phyloP scores from a whole-genome alignment of 2,113 vertebrate species.

The Strix aluco region DNA sequence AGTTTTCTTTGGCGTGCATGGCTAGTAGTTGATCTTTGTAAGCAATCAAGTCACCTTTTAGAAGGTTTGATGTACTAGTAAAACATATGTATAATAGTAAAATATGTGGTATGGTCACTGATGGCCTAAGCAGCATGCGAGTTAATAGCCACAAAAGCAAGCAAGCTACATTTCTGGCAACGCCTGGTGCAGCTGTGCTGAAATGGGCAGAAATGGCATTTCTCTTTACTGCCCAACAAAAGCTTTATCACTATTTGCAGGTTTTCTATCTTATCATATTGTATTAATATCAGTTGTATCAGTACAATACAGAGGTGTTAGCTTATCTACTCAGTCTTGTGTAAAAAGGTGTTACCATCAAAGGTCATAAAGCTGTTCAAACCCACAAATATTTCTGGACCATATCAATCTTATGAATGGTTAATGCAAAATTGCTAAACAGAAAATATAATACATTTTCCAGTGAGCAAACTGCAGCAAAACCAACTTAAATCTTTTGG shows the following conservation, averaged over 20 bases:
- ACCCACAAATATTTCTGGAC: constrained; percentile 19
- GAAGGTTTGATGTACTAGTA: constrained; percentile 21
- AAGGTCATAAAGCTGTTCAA: constrained; percentile 19
- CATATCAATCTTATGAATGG: not conserved
- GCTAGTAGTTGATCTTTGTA: not conserved
- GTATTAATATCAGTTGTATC: constrained; percentile 20
- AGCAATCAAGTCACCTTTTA: constrained; percentile 6
- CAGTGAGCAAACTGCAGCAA: not conserved
- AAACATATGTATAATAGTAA: not conserved
- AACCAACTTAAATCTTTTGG: not conserved
- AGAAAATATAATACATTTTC: not conserved
- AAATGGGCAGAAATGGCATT: constrained; percentile 2
- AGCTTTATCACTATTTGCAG: not conserved
- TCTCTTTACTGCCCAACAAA: not conserved
- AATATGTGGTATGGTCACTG: not conserved
- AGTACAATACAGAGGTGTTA: not conserved
- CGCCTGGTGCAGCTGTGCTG: not conserved
- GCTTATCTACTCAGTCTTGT: not conserved
- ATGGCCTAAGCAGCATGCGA: not conserved
- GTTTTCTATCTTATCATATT: constrained; percentile 7
- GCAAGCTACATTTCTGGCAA: not conserved
- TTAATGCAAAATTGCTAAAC: not conserved
- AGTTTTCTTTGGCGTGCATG: not conserved
- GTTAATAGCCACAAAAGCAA: not conserved
- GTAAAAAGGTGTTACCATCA: not conserved